Percentiles rank a stretch among this genome's conserved stretches.
phyloP scores from a whole-genome alignment of 2,888 invertebrate species.

The Conistra vaccinii region DNA sequence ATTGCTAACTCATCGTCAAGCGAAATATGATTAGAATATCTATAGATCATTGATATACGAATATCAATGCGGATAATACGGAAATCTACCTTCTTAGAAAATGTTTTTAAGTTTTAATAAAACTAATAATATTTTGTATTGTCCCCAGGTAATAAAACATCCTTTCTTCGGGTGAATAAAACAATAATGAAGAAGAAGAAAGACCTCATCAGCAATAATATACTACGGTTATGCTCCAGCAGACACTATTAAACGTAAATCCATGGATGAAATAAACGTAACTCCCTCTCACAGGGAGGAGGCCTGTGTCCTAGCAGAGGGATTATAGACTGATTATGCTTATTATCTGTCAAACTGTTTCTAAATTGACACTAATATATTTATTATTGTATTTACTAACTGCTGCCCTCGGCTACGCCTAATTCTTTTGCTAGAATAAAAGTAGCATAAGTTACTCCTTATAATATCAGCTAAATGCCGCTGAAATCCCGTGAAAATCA shows the following conservation, averaged over 20 bases:
- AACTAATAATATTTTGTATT: slow-evolving; percentile 31
- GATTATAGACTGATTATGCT: not conserved
- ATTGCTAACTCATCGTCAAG: not conserved
- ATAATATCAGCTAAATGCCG: too few relatives aligned
- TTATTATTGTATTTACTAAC: too few relatives aligned
- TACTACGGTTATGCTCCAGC: not conserved
- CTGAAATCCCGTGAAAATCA: too few relatives aligned
- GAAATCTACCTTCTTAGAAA: not conserved
- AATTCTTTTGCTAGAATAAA: too few relatives aligned
- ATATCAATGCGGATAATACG: too few relatives aligned
- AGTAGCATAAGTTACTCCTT: too few relatives aligned
- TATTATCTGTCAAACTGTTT: not conserved
- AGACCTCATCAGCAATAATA: not conserved
- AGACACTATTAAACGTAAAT: not conserved
- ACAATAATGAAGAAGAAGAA: not conserved
- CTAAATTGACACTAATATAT: not conserved
- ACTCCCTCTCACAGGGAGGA: not conserved
- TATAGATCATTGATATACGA: too few relatives aligned
- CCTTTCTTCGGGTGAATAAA: not conserved
- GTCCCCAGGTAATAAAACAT: slow-evolving; percentile 44
- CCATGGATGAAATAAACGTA: not conserved
- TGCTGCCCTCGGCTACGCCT: too few relatives aligned
- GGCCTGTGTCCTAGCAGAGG: not conserved
- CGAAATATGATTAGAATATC: not conserved
- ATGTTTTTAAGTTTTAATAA: not conserved